Percentiles rank a stretch among this genome's conserved stretches.
Evolutionary conservation across 2,797 vertebrate genomes (phyloP).

Genomic region (Myiotriccus ornatus): DNA sequence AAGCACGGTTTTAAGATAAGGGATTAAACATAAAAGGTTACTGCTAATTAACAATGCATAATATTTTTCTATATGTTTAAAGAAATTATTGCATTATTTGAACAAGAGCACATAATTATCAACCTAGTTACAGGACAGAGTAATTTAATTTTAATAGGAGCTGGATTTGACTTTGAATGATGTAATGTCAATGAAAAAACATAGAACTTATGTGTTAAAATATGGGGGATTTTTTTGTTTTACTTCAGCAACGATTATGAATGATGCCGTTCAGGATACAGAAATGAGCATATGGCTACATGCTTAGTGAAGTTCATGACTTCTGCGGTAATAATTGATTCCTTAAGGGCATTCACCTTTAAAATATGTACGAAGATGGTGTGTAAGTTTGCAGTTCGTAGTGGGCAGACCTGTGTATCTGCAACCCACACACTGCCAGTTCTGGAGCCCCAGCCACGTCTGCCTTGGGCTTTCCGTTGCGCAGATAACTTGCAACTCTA

Average conservation of each 20-base stretch:
- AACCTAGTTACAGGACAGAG: background rate
- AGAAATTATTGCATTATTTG: background rate
- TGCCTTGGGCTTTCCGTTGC: constrained; percentile 24
- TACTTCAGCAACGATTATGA: background rate
- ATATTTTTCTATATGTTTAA: background rate
- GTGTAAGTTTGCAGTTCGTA: background rate
- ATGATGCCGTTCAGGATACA: background rate
- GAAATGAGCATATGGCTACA: background rate
- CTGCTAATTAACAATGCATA: background rate
- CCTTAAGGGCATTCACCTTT: background rate
- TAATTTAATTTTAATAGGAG: constrained; percentile 1
- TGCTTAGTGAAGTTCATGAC: background rate
- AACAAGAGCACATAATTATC: background rate
- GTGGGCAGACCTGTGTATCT: background rate
- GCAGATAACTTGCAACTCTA: constrained; percentile 44
- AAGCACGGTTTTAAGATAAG: background rate
- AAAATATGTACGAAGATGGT: background rate
- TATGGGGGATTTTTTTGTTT: background rate
- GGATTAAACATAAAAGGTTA: background rate
- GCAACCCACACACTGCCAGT: fast-evolving
- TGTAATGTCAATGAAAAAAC: background rate
- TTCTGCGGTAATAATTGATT: background rate
- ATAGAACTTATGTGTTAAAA: background rate
- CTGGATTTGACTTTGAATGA: background rate
- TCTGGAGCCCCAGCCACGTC: background rate